Evolutionary conservation across 2,113 vertebrate species (phyloP), one percentile per base, ranked within the genome.

Genomic region (Vulpes ferrilata): DNA sequence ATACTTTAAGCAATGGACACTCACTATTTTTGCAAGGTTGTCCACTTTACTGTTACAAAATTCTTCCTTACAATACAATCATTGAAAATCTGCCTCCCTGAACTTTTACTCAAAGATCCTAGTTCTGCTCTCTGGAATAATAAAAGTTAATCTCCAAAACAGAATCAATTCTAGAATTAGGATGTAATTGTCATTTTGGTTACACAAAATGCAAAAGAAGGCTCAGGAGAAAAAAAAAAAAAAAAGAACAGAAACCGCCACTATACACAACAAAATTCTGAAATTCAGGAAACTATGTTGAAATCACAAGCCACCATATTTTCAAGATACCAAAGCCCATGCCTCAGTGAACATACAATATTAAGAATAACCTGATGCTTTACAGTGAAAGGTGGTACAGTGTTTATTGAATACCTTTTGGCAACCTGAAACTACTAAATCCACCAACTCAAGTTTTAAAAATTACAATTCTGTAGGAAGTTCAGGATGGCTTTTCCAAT

Each of bases 251-350:
- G 82, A 93, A 97, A 57, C 81, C 30, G 90, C 62, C 25, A 76
- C 35, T 35, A 76, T 25, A 90, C 38, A 74, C 69, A 87, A 71
- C 43, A 95, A 73, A 80, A 93, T 57, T 78, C n/a, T 96, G 89
- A 95, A 97, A 96, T 86, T 78, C 88, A 88, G 82, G 65, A 93
- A 97, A 85, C 88, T 79, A 96, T 90, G 62, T 12, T 94, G 79
- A 97, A 97, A 81, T 96, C 80, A 94, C 48, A 93, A 92, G 62
- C 11, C 76, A 90, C 32, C n/a, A 85, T 64, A 64, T 90, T 97
- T 90, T 95, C 74, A 92, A 74, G 76, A 65, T 38, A 92, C 22
- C 62, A 97, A 76, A 93, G 22, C 19, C 38, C 74, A 81, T 7
- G 57, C 30, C 22, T 96, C 65, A 91, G 64, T 78, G 78, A 96